A percentile compares a stretch with the other conserved stretches of the same genome.
Conservation (phyloP, 2,797 vertebrate genomes). For the Taeniopygia guttata region DNA sequence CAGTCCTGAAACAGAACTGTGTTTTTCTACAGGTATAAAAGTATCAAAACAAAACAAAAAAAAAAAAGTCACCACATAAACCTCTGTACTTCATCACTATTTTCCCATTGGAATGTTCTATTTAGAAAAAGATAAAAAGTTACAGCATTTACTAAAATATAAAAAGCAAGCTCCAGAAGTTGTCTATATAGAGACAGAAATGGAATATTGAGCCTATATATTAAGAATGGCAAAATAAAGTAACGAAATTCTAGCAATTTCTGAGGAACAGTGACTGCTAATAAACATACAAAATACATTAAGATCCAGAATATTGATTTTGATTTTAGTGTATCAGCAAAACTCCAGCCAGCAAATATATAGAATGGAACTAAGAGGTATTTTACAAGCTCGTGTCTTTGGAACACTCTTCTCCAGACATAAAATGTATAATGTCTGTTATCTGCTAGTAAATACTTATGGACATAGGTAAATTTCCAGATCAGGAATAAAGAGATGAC, state of each 20-base stretch:
- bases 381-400: slow-evolving; percentile 82
- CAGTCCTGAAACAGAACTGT: not conserved
- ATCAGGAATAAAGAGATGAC: slow-evolving; percentile 78
- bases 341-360: slow-evolving; percentile 89
- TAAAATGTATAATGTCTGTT: slow-evolving; percentile 97
- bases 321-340: slow-evolving; percentile 84
- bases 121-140: slow-evolving; percentile 88
- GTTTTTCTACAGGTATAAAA: not conserved
- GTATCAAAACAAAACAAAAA: not conserved
- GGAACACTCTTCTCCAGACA: slow-evolving; percentile 89
- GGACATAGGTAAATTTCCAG: slow-evolving; percentile 91
- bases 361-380: slow-evolving; percentile 87
- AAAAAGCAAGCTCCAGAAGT: slow-evolving; percentile 82
- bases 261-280: slow-evolving; percentile 86
- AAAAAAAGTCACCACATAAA: slow-evolving; percentile 90
- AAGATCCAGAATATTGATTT: slow-evolving; percentile 90
- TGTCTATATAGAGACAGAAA: slow-evolving; percentile 83
- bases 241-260: slow-evolving; percentile 95
- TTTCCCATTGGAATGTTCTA: slow-evolving; percentile 89
- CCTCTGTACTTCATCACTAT: slow-evolving; percentile 84
- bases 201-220: slow-evolving; percentile 91
- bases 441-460: slow-evolving; percentile 92
- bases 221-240: slow-evolving; percentile 92
- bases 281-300: slow-evolving; percentile 83
- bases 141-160: slow-evolving; percentile 80